A percentile compares a stretch with the other conserved stretches of the same genome.
phyloP scores from a whole-genome alignment of 2,888 invertebrate genomes.

The Phymatocera aterrima region DNA sequence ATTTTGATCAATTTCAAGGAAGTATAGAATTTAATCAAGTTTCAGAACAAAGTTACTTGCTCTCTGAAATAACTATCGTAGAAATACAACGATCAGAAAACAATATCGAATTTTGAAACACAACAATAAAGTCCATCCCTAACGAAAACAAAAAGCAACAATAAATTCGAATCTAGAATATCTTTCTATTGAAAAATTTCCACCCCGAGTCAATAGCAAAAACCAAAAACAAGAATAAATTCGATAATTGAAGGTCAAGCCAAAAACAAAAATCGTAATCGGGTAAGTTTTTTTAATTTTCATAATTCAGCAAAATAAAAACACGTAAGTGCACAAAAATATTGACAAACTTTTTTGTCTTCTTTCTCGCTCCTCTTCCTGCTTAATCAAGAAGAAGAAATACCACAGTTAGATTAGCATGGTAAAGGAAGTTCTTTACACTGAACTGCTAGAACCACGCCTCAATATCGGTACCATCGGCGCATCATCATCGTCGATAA shows the following conservation, averaged over 20 bases:
- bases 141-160: background rate
- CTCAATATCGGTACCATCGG: background rate
- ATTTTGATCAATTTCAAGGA: background rate
- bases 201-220: too few species aligned
- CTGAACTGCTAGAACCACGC: background rate
- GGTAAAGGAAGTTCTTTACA: constrained; percentile 32
- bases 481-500: constrained; percentile 10
- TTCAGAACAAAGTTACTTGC: background rate
- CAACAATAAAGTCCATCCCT: too few species aligned
- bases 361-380: too few species aligned
- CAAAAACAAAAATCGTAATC: background rate
- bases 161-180: background rate
- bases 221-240: background rate
- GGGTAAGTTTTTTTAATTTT: background rate
- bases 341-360: background rate
- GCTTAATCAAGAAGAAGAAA: too few species aligned
- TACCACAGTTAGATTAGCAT: constrained; percentile 1
- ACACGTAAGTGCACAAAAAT: background rate
- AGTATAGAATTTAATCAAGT: background rate
- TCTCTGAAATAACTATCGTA: background rate
- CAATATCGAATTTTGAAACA: too few species aligned
- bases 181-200: background rate
- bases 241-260: background rate
- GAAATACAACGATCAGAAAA: too few species aligned
- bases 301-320: too few species aligned